These are phyloP conservation scores for Eristalinus sepulchralis DNA, from an alignment of 2,888 invertebrate species.

Conservation along the genomic window DNA sequence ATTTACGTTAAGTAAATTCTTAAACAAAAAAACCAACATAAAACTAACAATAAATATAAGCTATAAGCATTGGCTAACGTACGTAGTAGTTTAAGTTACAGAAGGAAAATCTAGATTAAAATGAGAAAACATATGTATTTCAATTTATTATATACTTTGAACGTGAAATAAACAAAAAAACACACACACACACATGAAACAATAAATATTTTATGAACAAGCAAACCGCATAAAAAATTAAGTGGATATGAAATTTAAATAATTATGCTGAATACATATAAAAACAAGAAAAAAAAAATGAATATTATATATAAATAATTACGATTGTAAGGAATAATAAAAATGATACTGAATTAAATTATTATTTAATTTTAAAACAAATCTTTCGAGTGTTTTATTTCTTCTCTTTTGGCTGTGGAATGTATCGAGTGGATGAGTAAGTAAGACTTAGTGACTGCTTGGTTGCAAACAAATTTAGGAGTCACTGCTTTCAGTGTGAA, in stretches of 20 bases:
- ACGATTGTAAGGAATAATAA: conserved; percentile 62
- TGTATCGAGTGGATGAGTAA: not conserved
- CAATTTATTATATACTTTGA: conserved; percentile 59
- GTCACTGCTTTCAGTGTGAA: no score
- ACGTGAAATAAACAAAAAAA: conserved; percentile 41
- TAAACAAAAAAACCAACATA: conserved; percentile 1
- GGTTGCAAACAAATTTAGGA: no score
- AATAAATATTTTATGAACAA: conserved; percentile 44
- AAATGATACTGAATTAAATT: conserved; percentile 71
- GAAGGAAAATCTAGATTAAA: conserved; percentile 6
- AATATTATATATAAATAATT: conserved; percentile 56
- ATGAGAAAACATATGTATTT: conserved; percentile 43
- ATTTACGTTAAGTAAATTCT: conserved; percentile 42
- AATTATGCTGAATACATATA: conserved; percentile 66
- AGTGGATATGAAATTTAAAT: conserved; percentile 12
- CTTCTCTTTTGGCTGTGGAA: no score
- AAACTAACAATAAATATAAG: conserved; percentile 20
- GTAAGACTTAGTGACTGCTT: not conserved
- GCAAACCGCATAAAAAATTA: conserved; percentile 16
- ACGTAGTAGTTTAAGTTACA: conserved; percentile 63
- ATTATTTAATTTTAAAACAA: conserved; percentile 71
- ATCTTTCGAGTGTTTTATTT: conserved; percentile 1
- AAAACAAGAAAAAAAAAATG: conserved; percentile 44
- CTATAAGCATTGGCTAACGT: conserved; percentile 64
- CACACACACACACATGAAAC: conserved; percentile 37